Base-by-base conservation (phyloP, 2,797 vertebrate species). In the Chaenodraco wilsoni region DNA sequence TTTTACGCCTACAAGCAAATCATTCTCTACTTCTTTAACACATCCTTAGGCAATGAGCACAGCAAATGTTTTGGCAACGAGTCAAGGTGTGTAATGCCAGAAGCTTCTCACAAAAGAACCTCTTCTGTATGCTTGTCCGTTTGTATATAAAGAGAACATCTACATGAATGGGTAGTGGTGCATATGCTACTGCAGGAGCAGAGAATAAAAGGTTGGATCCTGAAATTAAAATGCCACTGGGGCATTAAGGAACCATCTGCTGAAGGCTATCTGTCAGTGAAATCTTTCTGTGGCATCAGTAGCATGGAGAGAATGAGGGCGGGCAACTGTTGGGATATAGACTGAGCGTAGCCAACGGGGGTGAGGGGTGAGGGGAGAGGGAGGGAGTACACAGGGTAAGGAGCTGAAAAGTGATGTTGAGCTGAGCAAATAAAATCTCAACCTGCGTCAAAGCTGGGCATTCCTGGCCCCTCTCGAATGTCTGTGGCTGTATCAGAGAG, bases 381-480 rank as follows among this genome's bases (percentile, higher is more conserved):
- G 43, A 19, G 37, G 41, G 56, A 49, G 31, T 8, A 37, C 33
- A 9, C 8, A 37, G 15, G 40, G 15, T 40, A 15, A n/a, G 51
- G 64, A 44, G 65, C 78, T 77, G 73, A 85, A 81, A 86, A 86
- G 83, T 79, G 88, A 90, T 88, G 72, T 86, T 78, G 84, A 86
- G 86, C 86, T 72, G 82, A 58, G 87, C 90, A 92, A 48, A 93
- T 89, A 87, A 84, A 90, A 93, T 89, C 91, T 88, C 84, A 63
- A 82, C 87, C 89, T 89, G 86, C 88, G 84, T 92, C 92, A 90
- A 92, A 90, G 89, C 84, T 62, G 77, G 86, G 83, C 82, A 90
- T 90, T 92, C 87, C 86, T 87, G 87, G 86, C 82, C 79, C 90
- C 78, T 76, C 87, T 91, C 65, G 62, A 83, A 83, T 83, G 83